A percentile compares a stretch with the other conserved stretches of the same genome.
Evolutionary conservation across 2,888 invertebrate species (phyloP).

Genomic region (Onthophagus sagittarius): DNA sequence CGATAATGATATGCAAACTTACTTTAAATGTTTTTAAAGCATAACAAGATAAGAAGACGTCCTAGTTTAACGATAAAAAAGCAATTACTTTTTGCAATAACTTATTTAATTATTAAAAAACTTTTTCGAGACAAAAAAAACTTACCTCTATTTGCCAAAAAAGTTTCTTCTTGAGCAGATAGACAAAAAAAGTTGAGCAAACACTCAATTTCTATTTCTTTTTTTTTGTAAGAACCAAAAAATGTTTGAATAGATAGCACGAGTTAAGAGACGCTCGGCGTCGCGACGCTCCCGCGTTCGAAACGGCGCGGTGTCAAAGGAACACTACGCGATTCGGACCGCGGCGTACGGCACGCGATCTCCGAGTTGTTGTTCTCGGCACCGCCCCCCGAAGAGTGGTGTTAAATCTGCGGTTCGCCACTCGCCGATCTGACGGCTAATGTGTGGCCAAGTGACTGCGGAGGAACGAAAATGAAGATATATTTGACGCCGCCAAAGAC

Average conservation of each 20-base stretch:
- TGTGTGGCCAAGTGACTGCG: background rate
- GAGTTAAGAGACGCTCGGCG: background rate
- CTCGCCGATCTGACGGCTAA: background rate
- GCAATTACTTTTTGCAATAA: too few relatives aligned
- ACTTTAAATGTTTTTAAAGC: background rate
- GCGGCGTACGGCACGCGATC: background rate
- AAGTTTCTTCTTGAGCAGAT: too few relatives aligned
- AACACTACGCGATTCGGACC: background rate
- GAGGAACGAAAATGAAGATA: background rate
- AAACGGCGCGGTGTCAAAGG: background rate
- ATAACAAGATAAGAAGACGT: background rate
- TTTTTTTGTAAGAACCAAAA: too few relatives aligned
- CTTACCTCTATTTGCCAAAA: too few relatives aligned
- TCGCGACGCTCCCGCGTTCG: background rate
- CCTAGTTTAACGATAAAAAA: background rate
- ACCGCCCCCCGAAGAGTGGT: background rate
- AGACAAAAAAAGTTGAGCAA: too few relatives aligned
- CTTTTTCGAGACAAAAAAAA: too few relatives aligned
- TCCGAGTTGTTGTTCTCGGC: background rate
- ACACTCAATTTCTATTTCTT: background rate
- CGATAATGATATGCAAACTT: background rate
- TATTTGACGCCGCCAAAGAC: background rate
- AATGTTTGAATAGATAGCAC: background rate
- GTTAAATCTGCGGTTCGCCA: background rate
- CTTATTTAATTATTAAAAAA: too few relatives aligned